Evolutionary conservation across 1,140 invertebrate genomes (phyloP), one percentile per base, ranked within the genome.

Genomic region (Carposina sasakii): DNA sequence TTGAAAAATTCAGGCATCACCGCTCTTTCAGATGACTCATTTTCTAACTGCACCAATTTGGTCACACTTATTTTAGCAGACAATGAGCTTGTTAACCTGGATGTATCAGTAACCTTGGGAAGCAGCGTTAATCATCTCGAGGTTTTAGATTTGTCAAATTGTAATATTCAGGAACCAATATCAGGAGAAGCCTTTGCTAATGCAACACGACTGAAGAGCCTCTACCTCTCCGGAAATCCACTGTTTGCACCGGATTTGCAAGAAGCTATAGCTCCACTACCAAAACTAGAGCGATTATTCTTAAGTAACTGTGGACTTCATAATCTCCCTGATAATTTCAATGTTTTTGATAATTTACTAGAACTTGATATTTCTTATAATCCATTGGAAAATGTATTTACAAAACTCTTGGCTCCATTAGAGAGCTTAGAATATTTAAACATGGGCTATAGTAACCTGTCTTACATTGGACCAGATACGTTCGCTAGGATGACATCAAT

Each of bases 391-490:
- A 89, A 92, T 62, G 91, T 89, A 0, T 92, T 92, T 62, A 90
- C 90, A 10, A 87, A 84, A 60, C 66, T 92, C 12, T 70, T 92
- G n/a, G 88, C 89, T 0, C 91, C 91, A 0, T 66, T 92, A 1
- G 87, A 88, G 28, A 89, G 89, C 16, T 72, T 92, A 9, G 88
- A 91, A 73, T 90, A 90, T 63, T 73, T 92, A 8, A 91, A 92
- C 61, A 92, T 92, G 90, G 90, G 91, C 5, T 91, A 91, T 58
- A 91, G 91, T 71, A 89, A 90, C 65, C 75, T 92, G 8, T 89
- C 89, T 1, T 85, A 90, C 50, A 87, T 92, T 22, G 88, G 88
- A 6, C 89, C 88, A 17, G 86, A 89, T 3, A 90, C 90, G 1
- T 92, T 92, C 66, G 87, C 89, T 0, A 88, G 90, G 65, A 92